phyloP scores from a whole-genome alignment of 2,113 vertebrate genomes.

The Amphiprion ocellaris region DNA sequence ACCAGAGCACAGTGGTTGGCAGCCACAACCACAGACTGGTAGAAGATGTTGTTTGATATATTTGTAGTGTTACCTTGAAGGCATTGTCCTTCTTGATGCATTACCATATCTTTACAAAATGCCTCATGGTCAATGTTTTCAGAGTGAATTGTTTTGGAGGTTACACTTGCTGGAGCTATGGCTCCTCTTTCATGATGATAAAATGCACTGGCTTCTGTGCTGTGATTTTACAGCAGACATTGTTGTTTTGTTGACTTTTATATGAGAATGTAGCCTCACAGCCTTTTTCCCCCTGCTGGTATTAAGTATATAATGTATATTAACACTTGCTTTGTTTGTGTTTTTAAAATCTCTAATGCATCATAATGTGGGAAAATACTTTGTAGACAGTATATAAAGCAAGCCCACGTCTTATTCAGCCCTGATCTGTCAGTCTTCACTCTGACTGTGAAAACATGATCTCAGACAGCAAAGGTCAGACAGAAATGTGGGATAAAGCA shows the following conservation, averaged over 20 bases:
- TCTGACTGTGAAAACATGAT: background rate
- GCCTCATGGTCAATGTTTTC: background rate
- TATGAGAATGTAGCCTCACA: background rate
- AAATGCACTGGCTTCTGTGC: background rate
- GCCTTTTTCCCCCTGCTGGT: background rate
- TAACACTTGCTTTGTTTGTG: background rate
- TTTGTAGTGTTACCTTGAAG: background rate
- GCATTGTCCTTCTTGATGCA: constrained; percentile 1
- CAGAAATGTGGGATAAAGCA: constrained; percentile 27
- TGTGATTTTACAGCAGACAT: background rate
- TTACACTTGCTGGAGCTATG: background rate
- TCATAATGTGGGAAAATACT: background rate
- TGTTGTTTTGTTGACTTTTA: background rate
- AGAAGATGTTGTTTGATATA: too few relatives aligned
- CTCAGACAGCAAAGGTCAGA: constrained; percentile 21
- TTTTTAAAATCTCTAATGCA: background rate
- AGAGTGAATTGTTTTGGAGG: background rate
- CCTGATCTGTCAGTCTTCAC: background rate
- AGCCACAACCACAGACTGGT: too few relatives aligned
- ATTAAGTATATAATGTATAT: background rate
- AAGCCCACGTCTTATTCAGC: background rate
- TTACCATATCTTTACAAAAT: constrained; percentile 3
- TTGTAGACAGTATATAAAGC: background rate
- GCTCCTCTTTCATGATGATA: constrained; percentile 3
- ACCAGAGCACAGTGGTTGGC: too few relatives aligned